phyloP scores from a whole-genome alignment of 2,888 invertebrate genomes.

The Tenthredo mesomela region DNA sequence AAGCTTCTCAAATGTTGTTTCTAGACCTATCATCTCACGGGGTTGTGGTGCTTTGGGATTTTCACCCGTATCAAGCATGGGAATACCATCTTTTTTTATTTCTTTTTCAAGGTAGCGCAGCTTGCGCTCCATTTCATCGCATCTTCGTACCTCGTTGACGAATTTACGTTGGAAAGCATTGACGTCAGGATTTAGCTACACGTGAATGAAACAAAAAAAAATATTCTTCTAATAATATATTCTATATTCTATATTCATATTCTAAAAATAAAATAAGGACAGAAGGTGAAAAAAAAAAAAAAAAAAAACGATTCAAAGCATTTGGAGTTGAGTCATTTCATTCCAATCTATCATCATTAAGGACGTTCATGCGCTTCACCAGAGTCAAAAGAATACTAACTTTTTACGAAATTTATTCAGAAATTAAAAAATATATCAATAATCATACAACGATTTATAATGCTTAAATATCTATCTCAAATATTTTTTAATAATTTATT shows the following conservation, averaged over 20 bases:
- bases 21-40: constrained; percentile 99
- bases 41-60: constrained; percentile 99
- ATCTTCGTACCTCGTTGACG: constrained; percentile 93
- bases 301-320: not conserved
- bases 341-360: too few species aligned
- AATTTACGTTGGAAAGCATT: constrained; percentile 96
- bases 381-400: too few species aligned
- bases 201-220: constrained; percentile 61
- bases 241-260: too few species aligned
- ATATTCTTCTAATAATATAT: too few species aligned
- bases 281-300: too few species aligned
- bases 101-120: constrained; percentile 92
- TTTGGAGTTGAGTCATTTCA: not conserved
- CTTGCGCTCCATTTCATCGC: constrained; percentile 95
- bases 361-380: too few species aligned
- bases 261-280: too few species aligned
- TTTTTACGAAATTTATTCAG: too few species aligned
- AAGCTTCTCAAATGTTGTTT: constrained; percentile 96
- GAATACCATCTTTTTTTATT: constrained; percentile 95
- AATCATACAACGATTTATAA: too few species aligned
- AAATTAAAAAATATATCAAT: too few species aligned
- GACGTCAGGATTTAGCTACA: constrained; percentile 96
- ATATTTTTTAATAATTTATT: too few species aligned
- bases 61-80: constrained; percentile 98
- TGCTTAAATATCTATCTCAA: too few species aligned